These are phyloP conservation scores for Patiria miniata DNA, from an alignment of 35 echinoderm and acorn worm genomes.

Conservation along the genomic window DNA sequence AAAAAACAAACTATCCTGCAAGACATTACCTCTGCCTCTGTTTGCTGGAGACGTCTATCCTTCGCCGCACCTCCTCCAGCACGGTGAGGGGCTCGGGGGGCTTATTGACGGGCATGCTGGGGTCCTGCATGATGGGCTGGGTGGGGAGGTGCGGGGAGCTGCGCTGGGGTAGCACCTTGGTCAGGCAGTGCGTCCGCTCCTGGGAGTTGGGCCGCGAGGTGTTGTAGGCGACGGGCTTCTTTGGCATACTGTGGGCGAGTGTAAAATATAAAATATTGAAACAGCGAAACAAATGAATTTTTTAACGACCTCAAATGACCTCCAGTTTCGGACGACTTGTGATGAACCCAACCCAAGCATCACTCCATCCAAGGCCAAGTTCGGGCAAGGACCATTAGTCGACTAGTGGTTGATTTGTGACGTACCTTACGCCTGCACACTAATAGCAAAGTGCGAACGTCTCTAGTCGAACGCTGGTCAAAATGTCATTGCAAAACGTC, in stretches of 20 bases:
- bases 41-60: constrained; percentile 82
- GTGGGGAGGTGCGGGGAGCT: constrained; percentile 60
- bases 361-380: too few species aligned
- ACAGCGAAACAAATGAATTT: too few species aligned
- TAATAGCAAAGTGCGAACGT: too few species aligned
- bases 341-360: too few species aligned
- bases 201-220: constrained; percentile 65
- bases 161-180: constrained; percentile 22
- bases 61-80: constrained; percentile 85
- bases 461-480: too few species aligned
- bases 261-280: not conserved
- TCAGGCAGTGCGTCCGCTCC: constrained; percentile 62
- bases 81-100: constrained; percentile 80
- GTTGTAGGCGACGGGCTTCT: constrained; percentile 71
- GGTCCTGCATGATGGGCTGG: constrained; percentile 78
- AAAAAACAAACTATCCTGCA: too few species aligned
- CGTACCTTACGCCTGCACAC: too few species aligned
- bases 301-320: too few species aligned
- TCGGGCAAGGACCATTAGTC: too few species aligned
- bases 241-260: constrained; percentile 49
- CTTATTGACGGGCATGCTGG: constrained; percentile 72
- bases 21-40: constrained; percentile 69
- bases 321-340: too few species aligned
- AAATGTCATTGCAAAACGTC: too few species aligned
- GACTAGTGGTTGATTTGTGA: too few species aligned